Evolutionary conservation across 2,888 invertebrate genomes (phyloP), one percentile per base, ranked within the genome.

Genomic region (Podotricha telesiphe): DNA sequence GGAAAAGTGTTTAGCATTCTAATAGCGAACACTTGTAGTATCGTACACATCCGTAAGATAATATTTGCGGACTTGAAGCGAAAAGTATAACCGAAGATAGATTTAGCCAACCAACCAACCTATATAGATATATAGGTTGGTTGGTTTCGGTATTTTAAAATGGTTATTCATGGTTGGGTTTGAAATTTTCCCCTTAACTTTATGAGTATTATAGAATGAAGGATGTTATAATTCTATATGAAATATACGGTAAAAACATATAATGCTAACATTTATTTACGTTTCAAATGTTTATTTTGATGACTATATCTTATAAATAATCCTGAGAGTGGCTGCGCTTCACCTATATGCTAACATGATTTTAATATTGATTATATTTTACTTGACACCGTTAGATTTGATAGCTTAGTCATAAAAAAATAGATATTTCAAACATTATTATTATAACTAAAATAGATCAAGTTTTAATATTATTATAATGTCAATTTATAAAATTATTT

Each of bases 381-480:
- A 58, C 20, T 40, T 66, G 76, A 80, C 82, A 81, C 86, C 87
- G 89, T 86, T 88, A 86, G 79, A 80, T 80, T 78, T 73, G 72
- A 75, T 65, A 45, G n/a, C 19, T 22, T 13, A 28, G 2, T 42
- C 42, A 13, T 13, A 42, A 42, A 42, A 42, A 42, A 42, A 13
- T 28, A 28, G 28, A 28, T 28, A 28, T 28, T 2, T 28, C 2
- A 28, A 28, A 28, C 28, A 28, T 28, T 2, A 28, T 28, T 28
- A 28, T 28, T 28, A 28, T 6, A 28, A 28, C 6, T 28, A 28
- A 28, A 28, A 28, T 6, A 28, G 28, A 28, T 28, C 28, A 28
- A 28, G 2, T 4, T 28, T 28, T 28, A 6, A 28, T 28, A 4
- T 28, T 28, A 28, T 28, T 28, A 28, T 28, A 28, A 28, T 28